These are phyloP conservation scores for Crossaster papposus DNA, from an alignment of 53 echinoderm and acorn worm genomes.

Conservation along the genomic window DNA sequence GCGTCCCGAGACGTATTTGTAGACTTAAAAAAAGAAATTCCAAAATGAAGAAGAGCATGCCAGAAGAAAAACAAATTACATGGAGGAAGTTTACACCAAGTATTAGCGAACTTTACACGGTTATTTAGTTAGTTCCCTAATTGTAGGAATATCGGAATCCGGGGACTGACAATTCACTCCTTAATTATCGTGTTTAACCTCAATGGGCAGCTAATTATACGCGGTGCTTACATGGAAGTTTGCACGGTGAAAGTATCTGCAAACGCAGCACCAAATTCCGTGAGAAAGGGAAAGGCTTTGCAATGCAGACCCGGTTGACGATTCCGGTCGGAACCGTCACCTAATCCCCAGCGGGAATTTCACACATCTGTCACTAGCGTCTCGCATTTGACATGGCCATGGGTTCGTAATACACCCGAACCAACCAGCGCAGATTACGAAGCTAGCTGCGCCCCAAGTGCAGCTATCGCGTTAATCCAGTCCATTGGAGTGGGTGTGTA, in stretches of 20 bases:
- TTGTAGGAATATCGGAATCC: too few species aligned
- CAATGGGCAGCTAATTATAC: too few species aligned
- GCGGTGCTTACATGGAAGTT: too few species aligned
- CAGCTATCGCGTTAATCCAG: not conserved
- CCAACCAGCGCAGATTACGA: not conserved
- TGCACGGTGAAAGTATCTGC: not conserved
- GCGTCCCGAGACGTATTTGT: too few species aligned
- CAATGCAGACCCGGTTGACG: not conserved
- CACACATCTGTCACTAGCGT: slow-evolving; percentile 8
- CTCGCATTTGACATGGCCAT: slow-evolving; percentile 2
- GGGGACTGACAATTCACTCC: too few species aligned
- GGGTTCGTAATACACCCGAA: not conserved
- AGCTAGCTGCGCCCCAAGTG: not conserved
- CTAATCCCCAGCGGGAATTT: not conserved
- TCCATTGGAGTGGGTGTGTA: not conserved
- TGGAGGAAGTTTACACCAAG: too few species aligned
- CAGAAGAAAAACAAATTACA: too few species aligned
- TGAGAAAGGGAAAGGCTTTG: not conserved
- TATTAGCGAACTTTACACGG: too few species aligned
- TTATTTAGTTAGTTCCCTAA: too few species aligned
- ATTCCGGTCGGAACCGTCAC: not conserved
- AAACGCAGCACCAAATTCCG: not conserved
- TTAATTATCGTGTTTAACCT: too few species aligned
- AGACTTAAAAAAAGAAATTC: too few species aligned
- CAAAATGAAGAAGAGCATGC: too few species aligned